Conservation (phyloP, 2,888 invertebrate genomes). For the Megastigmus dorsalis region DNA sequence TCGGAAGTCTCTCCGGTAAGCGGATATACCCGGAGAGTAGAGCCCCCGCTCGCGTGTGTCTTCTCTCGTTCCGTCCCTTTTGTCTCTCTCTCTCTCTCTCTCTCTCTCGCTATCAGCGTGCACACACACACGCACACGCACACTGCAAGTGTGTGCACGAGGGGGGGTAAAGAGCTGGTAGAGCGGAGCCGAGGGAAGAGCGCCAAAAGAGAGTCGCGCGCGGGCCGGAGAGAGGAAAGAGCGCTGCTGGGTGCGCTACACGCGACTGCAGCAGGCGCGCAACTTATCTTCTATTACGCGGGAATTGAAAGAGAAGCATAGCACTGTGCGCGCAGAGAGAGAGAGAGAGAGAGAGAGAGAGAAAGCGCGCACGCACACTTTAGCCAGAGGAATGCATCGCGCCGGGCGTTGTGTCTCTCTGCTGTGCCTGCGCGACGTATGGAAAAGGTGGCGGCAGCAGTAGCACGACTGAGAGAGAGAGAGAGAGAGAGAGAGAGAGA, state of each 20-base stretch:
- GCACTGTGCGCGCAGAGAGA: not conserved
- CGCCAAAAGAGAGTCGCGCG: too few relatives aligned
- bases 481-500: not conserved
- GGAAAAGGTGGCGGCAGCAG: slow-evolving; percentile 6
- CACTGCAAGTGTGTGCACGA: too few relatives aligned
- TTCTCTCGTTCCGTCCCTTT: not conserved
- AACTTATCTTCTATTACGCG: slow-evolving; percentile 24
- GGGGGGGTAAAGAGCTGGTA: too few relatives aligned
- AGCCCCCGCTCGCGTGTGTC: too few relatives aligned
- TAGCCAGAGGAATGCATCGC: slow-evolving; percentile 9
- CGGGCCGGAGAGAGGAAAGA: too few relatives aligned
- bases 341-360: not conserved
- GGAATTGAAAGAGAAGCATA: slow-evolving; percentile 26
- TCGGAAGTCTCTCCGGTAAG: slow-evolving; percentile 20
- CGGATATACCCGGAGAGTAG: slow-evolving; percentile 34
- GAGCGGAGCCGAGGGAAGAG: too few relatives aligned
- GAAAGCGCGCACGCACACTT: not conserved
- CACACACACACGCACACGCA: too few relatives aligned
- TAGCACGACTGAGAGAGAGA: not conserved
- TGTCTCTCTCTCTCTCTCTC: not conserved
- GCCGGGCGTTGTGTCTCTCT: too few relatives aligned
- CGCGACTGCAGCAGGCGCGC: not conserved
- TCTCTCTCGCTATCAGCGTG: too few relatives aligned
- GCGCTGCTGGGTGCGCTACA: not conserved
- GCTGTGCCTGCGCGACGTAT: not conserved